A percentile compares a stretch with the other conserved stretches of the same genome.
Conservation (phyloP, 2,113 vertebrate genomes). For the Isurus oxyrinchus region DNA sequence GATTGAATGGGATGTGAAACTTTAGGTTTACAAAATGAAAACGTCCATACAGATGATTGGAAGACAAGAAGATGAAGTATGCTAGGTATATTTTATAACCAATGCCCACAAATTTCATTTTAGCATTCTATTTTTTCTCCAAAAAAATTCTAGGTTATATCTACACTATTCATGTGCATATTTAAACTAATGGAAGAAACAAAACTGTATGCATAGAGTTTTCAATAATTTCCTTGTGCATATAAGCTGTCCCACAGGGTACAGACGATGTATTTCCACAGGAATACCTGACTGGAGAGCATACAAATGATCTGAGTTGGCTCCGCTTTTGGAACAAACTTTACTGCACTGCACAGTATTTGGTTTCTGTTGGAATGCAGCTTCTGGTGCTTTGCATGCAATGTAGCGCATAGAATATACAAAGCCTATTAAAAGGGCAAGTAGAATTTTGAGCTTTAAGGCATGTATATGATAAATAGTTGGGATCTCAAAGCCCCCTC, state of each 20-base stretch:
- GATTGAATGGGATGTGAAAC: background rate
- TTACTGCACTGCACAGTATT: background rate
- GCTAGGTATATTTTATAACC: background rate
- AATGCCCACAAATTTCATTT: background rate
- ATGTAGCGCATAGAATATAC: background rate
- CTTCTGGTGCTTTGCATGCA: background rate
- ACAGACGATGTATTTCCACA: background rate
- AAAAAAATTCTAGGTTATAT: background rate
- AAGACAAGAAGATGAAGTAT: background rate
- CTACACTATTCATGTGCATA: background rate
- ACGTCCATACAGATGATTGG: background rate
- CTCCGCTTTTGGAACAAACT: background rate
- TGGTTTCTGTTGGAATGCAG: background rate
- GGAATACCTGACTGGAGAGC: background rate
- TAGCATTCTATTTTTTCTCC: background rate
- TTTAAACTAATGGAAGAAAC: background rate
- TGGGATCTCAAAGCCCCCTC: background rate
- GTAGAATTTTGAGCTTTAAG: conserved; percentile 12
- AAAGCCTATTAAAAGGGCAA: background rate
- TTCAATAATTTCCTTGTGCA: background rate
- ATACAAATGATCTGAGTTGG: background rate
- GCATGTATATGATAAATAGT: background rate
- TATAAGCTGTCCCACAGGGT: background rate
- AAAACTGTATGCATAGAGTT: background rate
- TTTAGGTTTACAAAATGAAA: conserved; percentile 1